Conservation (phyloP, 2,888 invertebrate genomes). For the Synergus gifuensis region DNA sequence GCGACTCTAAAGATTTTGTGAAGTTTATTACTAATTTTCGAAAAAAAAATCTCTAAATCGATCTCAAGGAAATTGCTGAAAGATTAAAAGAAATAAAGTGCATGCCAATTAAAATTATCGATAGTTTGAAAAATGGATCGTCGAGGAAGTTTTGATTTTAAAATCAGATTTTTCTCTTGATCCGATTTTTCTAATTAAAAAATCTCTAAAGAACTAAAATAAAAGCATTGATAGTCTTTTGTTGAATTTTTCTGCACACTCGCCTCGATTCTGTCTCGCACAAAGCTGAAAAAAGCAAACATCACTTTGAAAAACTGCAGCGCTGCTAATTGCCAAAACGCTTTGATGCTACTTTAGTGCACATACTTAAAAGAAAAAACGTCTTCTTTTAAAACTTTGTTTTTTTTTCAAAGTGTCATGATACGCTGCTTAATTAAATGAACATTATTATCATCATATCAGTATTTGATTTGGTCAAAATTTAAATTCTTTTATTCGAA, state of each 20-base stretch:
- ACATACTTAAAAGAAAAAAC: slow-evolving; percentile 36
- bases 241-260: background rate
- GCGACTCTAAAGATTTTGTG: no score
- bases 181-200: background rate
- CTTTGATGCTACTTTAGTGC: slow-evolving; percentile 56
- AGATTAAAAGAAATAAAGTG: background rate
- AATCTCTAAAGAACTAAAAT: background rate
- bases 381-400: background rate
- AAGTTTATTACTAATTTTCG: no score
- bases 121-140: no score
- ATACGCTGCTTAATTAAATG: slow-evolving; percentile 43
- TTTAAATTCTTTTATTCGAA: slow-evolving; percentile 74
- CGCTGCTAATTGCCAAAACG: slow-evolving; percentile 42
- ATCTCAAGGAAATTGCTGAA: background rate
- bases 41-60: no score
- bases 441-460: slow-evolving; percentile 55
- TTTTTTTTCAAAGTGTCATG: background rate
- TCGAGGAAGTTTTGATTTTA: no score
- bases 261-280: slow-evolving; percentile 40
- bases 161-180: no score
- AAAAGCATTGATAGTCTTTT: background rate
- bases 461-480: slow-evolving; percentile 65
- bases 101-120: background rate
- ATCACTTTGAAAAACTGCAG: slow-evolving; percentile 10
- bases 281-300: slow-evolving; percentile 25